Percentiles rank a stretch among this genome's conserved stretches.
phyloP scores from a whole-genome alignment of 2,797 vertebrate genomes.

The Danio aesculapii region DNA sequence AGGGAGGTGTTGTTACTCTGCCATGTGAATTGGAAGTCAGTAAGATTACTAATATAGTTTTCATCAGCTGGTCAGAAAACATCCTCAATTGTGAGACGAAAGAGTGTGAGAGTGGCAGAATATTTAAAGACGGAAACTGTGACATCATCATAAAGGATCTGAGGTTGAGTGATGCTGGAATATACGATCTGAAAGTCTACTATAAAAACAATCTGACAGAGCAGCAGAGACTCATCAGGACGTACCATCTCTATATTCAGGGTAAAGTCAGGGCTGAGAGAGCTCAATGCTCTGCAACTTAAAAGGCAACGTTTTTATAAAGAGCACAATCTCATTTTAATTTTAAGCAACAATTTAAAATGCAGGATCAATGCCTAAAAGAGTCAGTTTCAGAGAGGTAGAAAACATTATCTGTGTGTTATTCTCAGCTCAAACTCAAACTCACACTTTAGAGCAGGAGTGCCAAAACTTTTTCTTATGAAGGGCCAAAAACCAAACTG shows the following conservation, averaged over 20 bases:
- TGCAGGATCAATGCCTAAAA: too few species aligned
- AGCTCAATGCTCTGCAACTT: too few species aligned
- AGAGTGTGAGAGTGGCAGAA: neutral
- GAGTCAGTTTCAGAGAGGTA: too few species aligned
- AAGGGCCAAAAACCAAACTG: too few species aligned
- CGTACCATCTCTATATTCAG: constrained; percentile 4
- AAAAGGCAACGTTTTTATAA: too few species aligned
- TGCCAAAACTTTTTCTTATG: too few species aligned
- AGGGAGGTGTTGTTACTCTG: neutral
- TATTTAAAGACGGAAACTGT: neutral
- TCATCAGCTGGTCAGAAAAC: neutral
- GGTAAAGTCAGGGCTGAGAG: neutral
- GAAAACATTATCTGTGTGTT: too few species aligned
- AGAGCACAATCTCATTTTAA: too few species aligned
- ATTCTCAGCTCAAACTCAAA: too few species aligned
- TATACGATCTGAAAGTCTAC: neutral
- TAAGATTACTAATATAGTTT: neutral
- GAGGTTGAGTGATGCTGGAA: accelerated
- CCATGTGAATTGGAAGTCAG: neutral
- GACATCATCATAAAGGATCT: neutral
- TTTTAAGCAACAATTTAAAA: too few species aligned
- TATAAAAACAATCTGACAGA: accelerated
- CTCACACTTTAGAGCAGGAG: too few species aligned
- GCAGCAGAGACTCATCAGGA: too few species aligned
- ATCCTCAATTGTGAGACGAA: neutral